Evolutionary conservation across 2,888 invertebrate genomes (phyloP).

Genomic region (Fabriciana adippe): DNA sequence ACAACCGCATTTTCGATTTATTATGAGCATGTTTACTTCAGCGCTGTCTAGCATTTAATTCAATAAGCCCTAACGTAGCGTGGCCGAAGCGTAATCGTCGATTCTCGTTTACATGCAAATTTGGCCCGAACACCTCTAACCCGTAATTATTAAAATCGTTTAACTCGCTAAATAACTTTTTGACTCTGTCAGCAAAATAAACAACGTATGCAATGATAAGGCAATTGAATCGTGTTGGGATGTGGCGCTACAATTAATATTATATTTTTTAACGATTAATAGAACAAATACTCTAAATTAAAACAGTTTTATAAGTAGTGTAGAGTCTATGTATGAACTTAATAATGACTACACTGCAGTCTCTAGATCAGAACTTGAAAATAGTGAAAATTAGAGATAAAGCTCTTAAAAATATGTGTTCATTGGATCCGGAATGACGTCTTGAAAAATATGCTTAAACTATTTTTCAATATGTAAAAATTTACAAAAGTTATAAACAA

Average conservation of each 20-base stretch:
- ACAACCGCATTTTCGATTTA: background rate
- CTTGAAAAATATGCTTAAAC: no score
- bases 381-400: no score
- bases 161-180: conserved; percentile 29
- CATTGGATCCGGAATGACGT: no score
- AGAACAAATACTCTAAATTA: no score
- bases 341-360: no score
- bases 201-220: conserved; percentile 14
- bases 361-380: no score
- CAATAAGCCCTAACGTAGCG: conserved; percentile 45
- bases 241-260: background rate
- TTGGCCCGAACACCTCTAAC: conserved; percentile 34
- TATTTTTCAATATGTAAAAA: no score
- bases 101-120: conserved; percentile 67
- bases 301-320: no score
- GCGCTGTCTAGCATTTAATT: conserved; percentile 42
- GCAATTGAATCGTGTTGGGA: background rate
- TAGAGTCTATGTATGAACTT: no score
- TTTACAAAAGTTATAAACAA: no score
- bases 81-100: conserved; percentile 53
- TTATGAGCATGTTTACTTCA: conserved; percentile 8
- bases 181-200: conserved; percentile 16
- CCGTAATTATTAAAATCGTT: conserved; percentile 36
- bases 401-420: no score
- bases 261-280: background rate